Evolutionary conservation across 2,888 invertebrate genomes (phyloP).

Genomic region (Pardosa pseudoannulata): DNA sequence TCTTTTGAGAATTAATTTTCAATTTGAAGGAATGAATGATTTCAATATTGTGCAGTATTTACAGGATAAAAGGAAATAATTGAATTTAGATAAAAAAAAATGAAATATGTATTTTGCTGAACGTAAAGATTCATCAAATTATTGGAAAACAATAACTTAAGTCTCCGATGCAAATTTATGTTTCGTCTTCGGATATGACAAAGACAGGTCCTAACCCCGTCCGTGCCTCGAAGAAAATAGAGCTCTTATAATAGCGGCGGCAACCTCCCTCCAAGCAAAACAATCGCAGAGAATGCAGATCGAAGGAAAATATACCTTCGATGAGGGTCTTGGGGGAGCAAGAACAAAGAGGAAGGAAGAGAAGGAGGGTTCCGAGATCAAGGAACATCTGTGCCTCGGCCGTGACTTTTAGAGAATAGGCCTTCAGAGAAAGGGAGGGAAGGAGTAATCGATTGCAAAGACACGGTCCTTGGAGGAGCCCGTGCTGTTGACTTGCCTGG

Average conservation of each 20-base stretch:
- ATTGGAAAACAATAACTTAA: background rate
- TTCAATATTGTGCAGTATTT: no score
- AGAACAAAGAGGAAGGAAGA: constrained; percentile 29
- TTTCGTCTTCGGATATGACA: background rate
- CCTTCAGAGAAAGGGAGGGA: constrained; percentile 54
- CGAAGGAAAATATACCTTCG: constrained; percentile 54
- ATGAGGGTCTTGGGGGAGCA: constrained; percentile 31
- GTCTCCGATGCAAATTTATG: background rate
- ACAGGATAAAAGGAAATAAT: no score
- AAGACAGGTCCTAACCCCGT: background rate
- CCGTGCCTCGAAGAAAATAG: constrained; percentile 10
- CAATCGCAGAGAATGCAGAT: constrained; percentile 60
- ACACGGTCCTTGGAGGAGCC: constrained; percentile 13
- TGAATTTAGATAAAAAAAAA: no score
- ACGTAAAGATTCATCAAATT: background rate
- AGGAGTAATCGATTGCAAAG: constrained; percentile 41
- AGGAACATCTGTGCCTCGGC: constrained; percentile 65
- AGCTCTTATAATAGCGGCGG: constrained; percentile 40
- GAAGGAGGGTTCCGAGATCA: constrained; percentile 45
- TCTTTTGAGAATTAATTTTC: no score
- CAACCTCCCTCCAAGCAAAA: constrained; percentile 46
- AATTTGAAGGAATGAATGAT: no score
- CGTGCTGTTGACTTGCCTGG: constrained; percentile 48
- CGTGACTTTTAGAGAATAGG: constrained; percentile 58
- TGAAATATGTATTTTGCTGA: no score